Base-by-base conservation (phyloP, 2,888 invertebrate species). In the Drosophila prostipennis region DNA sequence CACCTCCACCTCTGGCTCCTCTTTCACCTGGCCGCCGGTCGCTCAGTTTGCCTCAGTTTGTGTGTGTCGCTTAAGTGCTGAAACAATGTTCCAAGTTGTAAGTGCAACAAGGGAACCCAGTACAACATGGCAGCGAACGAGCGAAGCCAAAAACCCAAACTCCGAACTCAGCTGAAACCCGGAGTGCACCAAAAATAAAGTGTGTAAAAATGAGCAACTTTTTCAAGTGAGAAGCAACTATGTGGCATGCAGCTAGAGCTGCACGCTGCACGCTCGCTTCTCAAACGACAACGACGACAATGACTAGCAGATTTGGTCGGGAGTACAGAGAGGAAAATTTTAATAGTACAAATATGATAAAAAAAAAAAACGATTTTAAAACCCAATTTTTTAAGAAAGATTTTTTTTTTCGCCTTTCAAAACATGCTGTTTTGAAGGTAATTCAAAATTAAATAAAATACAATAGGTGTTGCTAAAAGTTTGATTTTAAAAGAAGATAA, bases 1-100 rank as follows among this genome's bases (percentile, higher is more conserved):
- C 60, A 56, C 29, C 46, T 26, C 48, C 64, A 67, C 67, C 72
- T 73, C 63, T 16, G 43, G 52, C 32, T 63, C 68, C 74, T 49
- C 43, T 54, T 57, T 59, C 65, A 45, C 72, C 72, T 72, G 63
- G 72, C 65, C 68, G 72, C 74, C 53, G 53, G 58, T 70, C 43
- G 63, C 71, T 73, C 57, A 60, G 58, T 54, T 53, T 51, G 58
- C 37, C 56, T 40, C 10, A 5, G 42, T 42, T 16, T 63, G 70
- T 70, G 63, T 86, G 83, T 84, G 83, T 84, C 83, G 83, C 86
- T 80, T 86, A 84, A 84, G 86, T 87, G 87, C 78, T 87, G 87
- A 87, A 85, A 87, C 84, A 85, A 81, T 85, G 84, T 85, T 85
- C 78, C 84, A 80, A 84, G 84, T 87, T 87, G 87, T 85, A 84